Evolutionary conservation across 2,888 invertebrate genomes (phyloP).

Genomic region (Adineta ricciae): DNA sequence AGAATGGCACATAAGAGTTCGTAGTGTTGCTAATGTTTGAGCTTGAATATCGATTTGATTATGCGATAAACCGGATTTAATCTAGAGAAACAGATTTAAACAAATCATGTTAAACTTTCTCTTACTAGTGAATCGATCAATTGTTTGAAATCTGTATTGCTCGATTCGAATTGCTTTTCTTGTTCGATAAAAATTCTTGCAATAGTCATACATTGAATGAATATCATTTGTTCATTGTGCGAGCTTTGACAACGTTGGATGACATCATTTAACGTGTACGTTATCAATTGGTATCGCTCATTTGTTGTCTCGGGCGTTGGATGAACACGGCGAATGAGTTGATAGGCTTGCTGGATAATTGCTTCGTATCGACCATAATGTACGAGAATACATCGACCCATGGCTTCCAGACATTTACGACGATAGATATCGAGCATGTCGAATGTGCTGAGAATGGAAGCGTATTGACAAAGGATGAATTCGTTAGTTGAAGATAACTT

Average conservation of each 20-base stretch:
- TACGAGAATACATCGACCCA: neutral
- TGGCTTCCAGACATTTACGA: conserved; percentile 5
- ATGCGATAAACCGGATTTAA: neutral
- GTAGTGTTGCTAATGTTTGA: neutral
- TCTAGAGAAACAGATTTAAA: neutral
- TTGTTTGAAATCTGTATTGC: neutral
- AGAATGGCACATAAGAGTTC: neutral
- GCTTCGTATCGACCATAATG: neutral
- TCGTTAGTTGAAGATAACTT: neutral
- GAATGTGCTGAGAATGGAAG: neutral
- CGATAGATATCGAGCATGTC: neutral
- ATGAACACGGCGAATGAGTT: neutral
- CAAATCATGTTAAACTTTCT: neutral
- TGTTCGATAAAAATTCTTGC: neutral
- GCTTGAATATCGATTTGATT: neutral
- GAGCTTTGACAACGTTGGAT: neutral
- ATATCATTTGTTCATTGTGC: neutral
- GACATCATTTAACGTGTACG: neutral
- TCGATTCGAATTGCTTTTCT: neutral
- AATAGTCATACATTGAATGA: conserved; percentile 3
- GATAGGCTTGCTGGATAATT: neutral
- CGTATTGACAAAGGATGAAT: neutral
- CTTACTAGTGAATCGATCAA: neutral
- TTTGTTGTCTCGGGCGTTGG: neutral
- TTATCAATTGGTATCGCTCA: neutral